Base-by-base conservation (phyloP, 2,888 invertebrate genomes). In the Epinotia demarniana region DNA sequence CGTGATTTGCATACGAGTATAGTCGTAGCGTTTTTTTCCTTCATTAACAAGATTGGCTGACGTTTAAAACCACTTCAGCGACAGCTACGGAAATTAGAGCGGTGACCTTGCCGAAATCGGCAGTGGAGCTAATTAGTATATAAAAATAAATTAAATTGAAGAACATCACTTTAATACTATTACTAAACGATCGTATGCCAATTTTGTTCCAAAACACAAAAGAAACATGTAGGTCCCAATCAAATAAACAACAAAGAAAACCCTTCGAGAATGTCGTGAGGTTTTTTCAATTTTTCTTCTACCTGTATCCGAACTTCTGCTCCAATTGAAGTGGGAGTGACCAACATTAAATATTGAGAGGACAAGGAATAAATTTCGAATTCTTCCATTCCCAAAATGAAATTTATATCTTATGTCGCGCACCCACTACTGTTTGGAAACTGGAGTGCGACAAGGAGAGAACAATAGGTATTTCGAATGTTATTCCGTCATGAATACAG, bases 401-500 rank as follows among this genome's bases (percentile, higher is more conserved):
- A 63, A 63, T 23, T 63, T 46, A 12, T 13, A 58, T 23, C 13
- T 58, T 16, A 13, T n/a, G 9, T 64, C 27, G 16, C 64, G 16
- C 16, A 49, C 64, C 4, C 64, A 6, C 64, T 3, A 18, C 18
- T 53, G 23, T 49, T 6, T 1, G 11, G 6, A n/a, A 6, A 9
- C 9, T 6, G 23, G 27, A 27, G 49, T 16, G n/a, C 18, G 49
- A 64, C n/a, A n/a, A 27, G 49, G 8, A 64, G 13, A 64, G 19
- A 5, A 63, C 43, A 5, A 61, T n/a, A 33, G n/a, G 33, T 8
- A 60, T 63, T 46, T 23, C 62, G 43, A 69, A 57, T 69, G 60
- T 55, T 55, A 57, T 43, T 13, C 62, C 18, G 71, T n/a, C 46
- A 63, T 57, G 74, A 63, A 62, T 58, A 46, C 27, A 27, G 68